Evolutionary conservation across 1,140 invertebrate species (phyloP).

Genomic region (Cecropterus lyciades): DNA sequence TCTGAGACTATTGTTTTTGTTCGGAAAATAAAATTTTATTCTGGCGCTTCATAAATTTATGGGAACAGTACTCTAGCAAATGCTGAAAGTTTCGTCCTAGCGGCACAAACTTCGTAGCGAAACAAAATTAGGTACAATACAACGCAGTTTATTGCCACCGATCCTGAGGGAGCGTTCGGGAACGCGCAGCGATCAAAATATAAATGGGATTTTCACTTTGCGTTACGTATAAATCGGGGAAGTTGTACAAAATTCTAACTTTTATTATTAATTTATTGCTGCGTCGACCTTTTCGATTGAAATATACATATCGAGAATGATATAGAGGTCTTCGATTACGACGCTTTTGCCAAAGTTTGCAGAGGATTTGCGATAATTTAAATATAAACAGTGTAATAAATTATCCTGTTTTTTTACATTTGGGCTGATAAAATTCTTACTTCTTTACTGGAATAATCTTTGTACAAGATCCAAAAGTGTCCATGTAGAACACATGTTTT

Average conservation of each 20-base stretch:
- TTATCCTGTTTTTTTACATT: no score
- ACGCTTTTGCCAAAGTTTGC: no score
- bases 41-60: slow-evolving; percentile 42
- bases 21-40: not conserved
- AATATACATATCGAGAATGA: slow-evolving; percentile 21
- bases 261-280: slow-evolving; percentile 54
- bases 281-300: slow-evolving; percentile 42
- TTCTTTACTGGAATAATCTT: no score
- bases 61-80: slow-evolving; percentile 48
- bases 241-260: slow-evolving; percentile 53
- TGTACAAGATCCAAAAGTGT: no score
- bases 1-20: no score
- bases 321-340: slow-evolving; percentile 7
- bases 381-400: no score
- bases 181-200: slow-evolving; percentile 63
- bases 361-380: no score
- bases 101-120: slow-evolving; percentile 59
- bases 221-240: slow-evolving; percentile 47
- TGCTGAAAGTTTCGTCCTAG: slow-evolving; percentile 59
- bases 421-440: no score
- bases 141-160: slow-evolving; percentile 63
- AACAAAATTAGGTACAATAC: slow-evolving; percentile 71
- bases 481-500: no score
- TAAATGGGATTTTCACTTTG: slow-evolving; percentile 68
- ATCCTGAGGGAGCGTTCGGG: slow-evolving; percentile 51